These are phyloP conservation scores for Etheostoma spectabile DNA, from an alignment of 2,113 vertebrate genomes.

Conservation along the genomic window DNA sequence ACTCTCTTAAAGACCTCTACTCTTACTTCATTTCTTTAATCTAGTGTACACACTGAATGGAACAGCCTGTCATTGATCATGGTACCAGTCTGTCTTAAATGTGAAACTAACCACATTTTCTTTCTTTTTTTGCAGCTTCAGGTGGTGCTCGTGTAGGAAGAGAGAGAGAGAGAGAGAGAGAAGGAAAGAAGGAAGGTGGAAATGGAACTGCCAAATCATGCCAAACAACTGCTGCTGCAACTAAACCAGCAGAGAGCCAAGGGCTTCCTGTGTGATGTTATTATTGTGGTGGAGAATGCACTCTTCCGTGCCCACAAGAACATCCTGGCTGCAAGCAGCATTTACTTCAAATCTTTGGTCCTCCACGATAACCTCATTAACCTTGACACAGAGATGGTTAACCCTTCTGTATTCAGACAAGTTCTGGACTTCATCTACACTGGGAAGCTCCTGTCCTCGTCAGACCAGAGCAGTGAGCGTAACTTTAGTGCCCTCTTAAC, in stretches of 20 bases:
- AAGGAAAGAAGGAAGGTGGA: slow-evolving; percentile 86
- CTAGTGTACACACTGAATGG: not conserved
- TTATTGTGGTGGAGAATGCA: slow-evolving; percentile 98
- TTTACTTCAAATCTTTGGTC: slow-evolving; percentile 98
- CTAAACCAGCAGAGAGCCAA: slow-evolving; percentile 99
- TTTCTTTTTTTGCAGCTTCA: slow-evolving; percentile 78
- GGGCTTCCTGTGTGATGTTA: slow-evolving; percentile 98
- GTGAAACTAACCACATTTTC: slow-evolving; percentile 26
- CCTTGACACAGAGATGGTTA: slow-evolving; percentile 98
- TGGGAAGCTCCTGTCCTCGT: slow-evolving; percentile 91
- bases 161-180: slow-evolving; percentile 79
- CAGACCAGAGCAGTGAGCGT: slow-evolving; percentile 92
- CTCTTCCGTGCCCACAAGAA: slow-evolving; percentile 99
- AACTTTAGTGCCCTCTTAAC: slow-evolving; percentile 95
- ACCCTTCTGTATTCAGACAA: slow-evolving; percentile 95
- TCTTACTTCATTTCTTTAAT: not conserved
- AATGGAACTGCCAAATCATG: slow-evolving; percentile 99
- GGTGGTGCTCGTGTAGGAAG: slow-evolving; percentile 91
- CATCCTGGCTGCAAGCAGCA: slow-evolving; percentile 97
- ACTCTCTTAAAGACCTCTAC: not conserved
- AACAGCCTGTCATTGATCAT: not conserved
- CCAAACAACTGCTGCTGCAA: slow-evolving; percentile 99
- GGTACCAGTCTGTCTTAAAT: not conserved
- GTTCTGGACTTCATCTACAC: slow-evolving; percentile 99
- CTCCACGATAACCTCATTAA: slow-evolving; percentile 99